A percentile compares a stretch with the other conserved stretches of the same genome.
Conservation (phyloP, 1,140 invertebrate genomes). For the Drosophila kohkoa region DNA sequence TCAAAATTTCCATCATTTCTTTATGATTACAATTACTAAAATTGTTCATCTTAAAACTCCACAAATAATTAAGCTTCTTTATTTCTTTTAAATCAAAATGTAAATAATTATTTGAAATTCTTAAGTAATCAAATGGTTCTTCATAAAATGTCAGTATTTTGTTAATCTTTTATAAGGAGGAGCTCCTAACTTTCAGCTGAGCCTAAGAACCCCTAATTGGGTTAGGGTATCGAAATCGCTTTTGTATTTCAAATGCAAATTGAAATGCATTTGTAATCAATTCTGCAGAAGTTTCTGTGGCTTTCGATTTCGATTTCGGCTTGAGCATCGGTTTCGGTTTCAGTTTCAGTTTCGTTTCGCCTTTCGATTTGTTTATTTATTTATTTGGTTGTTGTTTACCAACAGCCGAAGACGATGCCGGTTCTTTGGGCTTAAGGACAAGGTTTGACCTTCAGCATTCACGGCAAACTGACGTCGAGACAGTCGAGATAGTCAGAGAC, state of each 20-base stretch:
- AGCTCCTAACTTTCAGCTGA: too few species aligned
- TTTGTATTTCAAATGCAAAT: constrained; percentile 50
- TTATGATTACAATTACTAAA: too few species aligned
- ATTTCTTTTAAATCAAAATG: too few species aligned
- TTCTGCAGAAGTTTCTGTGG: constrained; percentile 76
- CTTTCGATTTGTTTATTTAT: constrained; percentile 41
- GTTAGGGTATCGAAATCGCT: neutral
- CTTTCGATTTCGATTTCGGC: constrained; percentile 57
- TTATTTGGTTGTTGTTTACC: constrained; percentile 50
- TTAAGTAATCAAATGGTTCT: too few species aligned
- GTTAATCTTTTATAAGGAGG: too few species aligned
- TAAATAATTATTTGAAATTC: too few species aligned
- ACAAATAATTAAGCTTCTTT: too few species aligned
- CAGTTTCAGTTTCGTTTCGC: constrained; percentile 7
- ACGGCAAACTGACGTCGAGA: constrained; percentile 30
- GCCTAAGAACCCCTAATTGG: neutral
- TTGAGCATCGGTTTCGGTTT: constrained; percentile 16
- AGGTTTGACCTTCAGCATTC: constrained; percentile 65
- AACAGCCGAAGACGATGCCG: constrained; percentile 43
- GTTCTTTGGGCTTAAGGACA: constrained; percentile 74
- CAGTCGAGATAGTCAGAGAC: neutral
- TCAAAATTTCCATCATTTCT: too few species aligned
- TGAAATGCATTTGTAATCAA: constrained; percentile 73
- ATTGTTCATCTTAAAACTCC: too few species aligned
- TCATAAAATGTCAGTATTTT: too few species aligned